Conservation (phyloP, 2,113 vertebrate species). For the Hemibagrus wyckioides region DNA sequence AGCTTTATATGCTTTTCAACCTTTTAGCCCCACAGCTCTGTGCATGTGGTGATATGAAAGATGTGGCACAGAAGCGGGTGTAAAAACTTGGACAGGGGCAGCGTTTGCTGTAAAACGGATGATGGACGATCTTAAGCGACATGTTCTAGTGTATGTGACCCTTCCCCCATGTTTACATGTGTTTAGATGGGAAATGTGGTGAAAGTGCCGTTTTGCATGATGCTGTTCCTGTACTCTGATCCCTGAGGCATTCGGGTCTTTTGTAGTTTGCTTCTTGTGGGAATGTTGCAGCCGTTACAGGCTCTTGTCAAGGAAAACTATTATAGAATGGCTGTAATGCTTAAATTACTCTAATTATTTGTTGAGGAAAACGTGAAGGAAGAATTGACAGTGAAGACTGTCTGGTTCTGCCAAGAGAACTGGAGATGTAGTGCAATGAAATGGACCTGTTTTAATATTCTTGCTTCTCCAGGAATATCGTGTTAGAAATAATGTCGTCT, state of each 20-base stretch:
- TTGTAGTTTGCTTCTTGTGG: not conserved
- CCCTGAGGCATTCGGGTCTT: not conserved
- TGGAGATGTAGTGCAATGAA: not conserved
- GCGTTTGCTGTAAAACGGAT: not conserved
- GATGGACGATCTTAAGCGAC: too few relatives aligned
- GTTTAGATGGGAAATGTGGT: not conserved
- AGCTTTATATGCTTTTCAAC: slow-evolving; percentile 10
- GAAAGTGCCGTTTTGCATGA: not conserved
- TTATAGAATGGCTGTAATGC: not conserved
- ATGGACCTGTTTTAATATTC: not conserved
- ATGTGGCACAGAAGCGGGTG: not conserved
- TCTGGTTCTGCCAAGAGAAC: not conserved
- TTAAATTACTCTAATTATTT: not conserved
- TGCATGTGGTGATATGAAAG: not conserved
- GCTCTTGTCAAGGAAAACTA: not conserved
- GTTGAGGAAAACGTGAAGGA: not conserved
- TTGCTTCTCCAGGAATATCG: not conserved
- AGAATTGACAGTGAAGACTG: not conserved
- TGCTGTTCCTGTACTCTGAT: not conserved
- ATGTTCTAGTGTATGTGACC: not conserved
- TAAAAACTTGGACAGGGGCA: not conserved
- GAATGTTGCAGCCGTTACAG: not conserved
- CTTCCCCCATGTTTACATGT: not conserved
- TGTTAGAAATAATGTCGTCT: too few relatives aligned
- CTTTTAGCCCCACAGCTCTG: not conserved